Base-by-base conservation (phyloP, 2,888 invertebrate species). In the Drosophila monieri region DNA sequence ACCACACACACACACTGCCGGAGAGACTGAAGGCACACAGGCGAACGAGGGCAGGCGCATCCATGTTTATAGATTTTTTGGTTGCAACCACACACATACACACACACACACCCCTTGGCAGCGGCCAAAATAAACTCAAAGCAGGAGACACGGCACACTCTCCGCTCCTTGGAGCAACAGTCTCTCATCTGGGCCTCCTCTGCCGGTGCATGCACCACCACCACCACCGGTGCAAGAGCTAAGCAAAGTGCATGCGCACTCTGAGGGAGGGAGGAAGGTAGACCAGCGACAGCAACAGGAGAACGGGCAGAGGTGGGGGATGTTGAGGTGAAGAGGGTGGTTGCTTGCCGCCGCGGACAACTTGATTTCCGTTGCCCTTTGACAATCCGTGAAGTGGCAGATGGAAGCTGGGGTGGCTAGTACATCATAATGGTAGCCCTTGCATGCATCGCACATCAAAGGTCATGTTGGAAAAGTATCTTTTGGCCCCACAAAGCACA, bases 291-390 rank as follows among this genome's bases (percentile, higher is more conserved):
- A 80, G 80, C 71, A 80, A 77, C 72, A 61, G 64, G 43, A 12
- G 52, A 14, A 15, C 39, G 35, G 47, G 53, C 51, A 41, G 9
- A 41, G 39, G 39, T 41, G 14, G 5, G n/a, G 8, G 39, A 15
- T 49, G 39, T 21, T 10, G 14, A 46, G 18, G 30, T 6, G 6
- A 23, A 18, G 23, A 15, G 48, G 9, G 21, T 14, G 35, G 18
- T 30, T 37, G 44, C 46, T 27, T n/a, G 48, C 25, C 56, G 46
- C 35, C 48, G 78, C 35, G 48, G 78, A 60, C 76, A 69, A 73
- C 71, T 66, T 72, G 62, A 74, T 77, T 76, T 60, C 62, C 72
- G 77, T 88, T 88, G 80, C 79, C 80, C 78, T 77, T 83, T 83
- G 52, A 51, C 59, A 44, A 41, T 41, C 2, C 15, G 9, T 9